phyloP scores from a whole-genome alignment of 1,140 invertebrate genomes.

The Arctopsyche grandis region DNA sequence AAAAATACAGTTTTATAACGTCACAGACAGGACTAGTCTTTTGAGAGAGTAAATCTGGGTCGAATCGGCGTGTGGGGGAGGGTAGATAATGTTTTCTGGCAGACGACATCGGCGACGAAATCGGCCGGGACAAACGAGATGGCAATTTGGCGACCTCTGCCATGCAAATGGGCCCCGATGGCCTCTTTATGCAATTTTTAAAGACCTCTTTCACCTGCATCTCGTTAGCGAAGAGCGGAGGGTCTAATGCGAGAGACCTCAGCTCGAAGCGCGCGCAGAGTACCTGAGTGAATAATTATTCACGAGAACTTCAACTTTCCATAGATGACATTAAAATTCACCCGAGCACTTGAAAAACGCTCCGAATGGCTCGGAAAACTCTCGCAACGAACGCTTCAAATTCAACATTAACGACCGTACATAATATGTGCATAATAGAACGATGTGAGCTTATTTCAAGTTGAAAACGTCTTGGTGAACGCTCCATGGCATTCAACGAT shows the following conservation, averaged over 20 bases:
- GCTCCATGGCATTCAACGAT: too few species aligned
- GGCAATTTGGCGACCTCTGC: conserved; percentile 46
- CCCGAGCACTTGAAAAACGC: conserved; percentile 25
- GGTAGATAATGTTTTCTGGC: too few species aligned
- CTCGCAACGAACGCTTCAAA: not conserved
- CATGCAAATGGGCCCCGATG: conserved; percentile 30
- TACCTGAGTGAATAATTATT: conserved; percentile 10
- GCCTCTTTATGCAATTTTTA: conserved; percentile 42
- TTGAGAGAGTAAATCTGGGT: too few species aligned
- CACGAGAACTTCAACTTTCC: conserved; percentile 17
- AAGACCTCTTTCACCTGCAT: conserved; percentile 37
- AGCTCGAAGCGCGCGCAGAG: not conserved
- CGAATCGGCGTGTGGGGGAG: too few species aligned
- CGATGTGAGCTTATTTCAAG: too few species aligned
- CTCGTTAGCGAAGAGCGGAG: conserved; percentile 26
- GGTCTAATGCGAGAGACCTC: not conserved
- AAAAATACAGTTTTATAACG: too few species aligned
- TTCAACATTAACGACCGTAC: not conserved
- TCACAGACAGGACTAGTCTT: too few species aligned
- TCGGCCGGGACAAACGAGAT: conserved; percentile 25
- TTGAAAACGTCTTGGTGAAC: too few species aligned
- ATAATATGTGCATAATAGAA: not conserved
- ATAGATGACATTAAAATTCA: conserved; percentile 29
- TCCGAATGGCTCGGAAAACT: not conserved
- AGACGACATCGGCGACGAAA: not conserved